Evolutionary conservation across 2,888 invertebrate genomes (phyloP), one percentile per base, ranked within the genome.

Genomic region (Liodrosophila aerea): DNA sequence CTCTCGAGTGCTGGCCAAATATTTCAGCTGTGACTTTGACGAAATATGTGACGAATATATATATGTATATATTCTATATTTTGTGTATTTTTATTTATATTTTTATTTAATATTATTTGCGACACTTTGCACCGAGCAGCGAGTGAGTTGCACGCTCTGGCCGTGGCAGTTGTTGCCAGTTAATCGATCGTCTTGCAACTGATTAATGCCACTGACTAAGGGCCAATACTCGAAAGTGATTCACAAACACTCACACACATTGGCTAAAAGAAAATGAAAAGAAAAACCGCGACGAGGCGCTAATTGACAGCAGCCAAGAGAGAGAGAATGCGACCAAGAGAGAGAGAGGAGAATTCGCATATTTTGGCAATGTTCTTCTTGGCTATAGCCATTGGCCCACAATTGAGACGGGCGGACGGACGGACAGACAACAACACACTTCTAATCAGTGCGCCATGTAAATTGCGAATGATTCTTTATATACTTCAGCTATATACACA

Each of bases 171-270:
- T 86, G 87, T 85, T 86, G 84, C 86, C 88, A 84, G 80, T 80
- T 82, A 85, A 88, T 89, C 89, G 89, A 89, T 89, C 88, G 88
- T 86, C 85, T 85, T 85, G 87, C 87, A 86, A 89, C 88, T 89
- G 89, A 89, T 88, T 86, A 87, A 85, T 85, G 74, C 83, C 54
- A 53, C 54, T 62, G 57, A 45, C 77, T 61, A 64, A 77, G 69
- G 74, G 86, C 64, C 64, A 44, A 53, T 40, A 51, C 57, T 47
- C 16, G 37, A 29, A 31, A 61, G 45, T 63, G 70, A 63, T 57
- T 69, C 70, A 76, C 59, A 49, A 11, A 50, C 54, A 41, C 37
- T 40, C 46, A 46, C 34, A 34, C 2, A n/a, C n/a, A n/a, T n/a
- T n/a, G n/a, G n/a, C n/a, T n/a, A n/a, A n/a, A n/a, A n/a, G 12